Conservation (phyloP, 2,797 vertebrate species). For the Melanogrammus aeglefinus region DNA sequence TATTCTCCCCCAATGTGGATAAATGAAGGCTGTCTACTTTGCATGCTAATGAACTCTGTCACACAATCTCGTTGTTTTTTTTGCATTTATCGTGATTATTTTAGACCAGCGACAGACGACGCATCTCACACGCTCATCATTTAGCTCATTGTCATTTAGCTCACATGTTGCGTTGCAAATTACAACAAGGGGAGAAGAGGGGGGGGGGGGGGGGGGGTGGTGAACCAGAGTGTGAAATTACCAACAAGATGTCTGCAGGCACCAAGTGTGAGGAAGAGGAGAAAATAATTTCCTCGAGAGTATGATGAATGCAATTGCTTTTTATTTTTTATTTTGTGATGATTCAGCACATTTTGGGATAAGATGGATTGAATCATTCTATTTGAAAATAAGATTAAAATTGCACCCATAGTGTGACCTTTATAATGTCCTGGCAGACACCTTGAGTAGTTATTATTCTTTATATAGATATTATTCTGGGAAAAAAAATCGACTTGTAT, state of each 20-base stretch:
- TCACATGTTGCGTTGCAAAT: constrained; percentile 36
- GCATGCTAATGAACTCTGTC: background rate
- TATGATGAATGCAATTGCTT: constrained; percentile 42
- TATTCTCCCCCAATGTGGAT: no score
- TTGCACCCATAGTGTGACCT: background rate
- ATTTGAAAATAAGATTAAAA: background rate
- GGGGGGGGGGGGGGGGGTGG: constrained; percentile 40
- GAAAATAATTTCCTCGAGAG: constrained; percentile 29
- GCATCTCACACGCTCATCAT: background rate
- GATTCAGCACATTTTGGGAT: constrained; percentile 35
- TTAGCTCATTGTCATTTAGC: constrained; percentile 21
- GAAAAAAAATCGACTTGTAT: background rate
- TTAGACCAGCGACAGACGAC: background rate
- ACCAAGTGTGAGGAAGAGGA: constrained; percentile 7
- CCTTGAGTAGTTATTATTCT: background rate
- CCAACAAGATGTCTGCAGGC: constrained; percentile 29
- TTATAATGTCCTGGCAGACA: background rate
- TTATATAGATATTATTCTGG: background rate
- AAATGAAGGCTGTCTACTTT: no score
- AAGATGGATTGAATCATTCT: constrained; percentile 45
- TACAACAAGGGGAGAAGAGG: constrained; percentile 36
- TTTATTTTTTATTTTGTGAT: constrained; percentile 18
- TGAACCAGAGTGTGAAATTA: constrained; percentile 61
- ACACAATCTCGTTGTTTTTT: no score
- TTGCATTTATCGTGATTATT: background rate